Conservation (phyloP, 2,113 vertebrate genomes). For the Tor tambroides region DNA sequence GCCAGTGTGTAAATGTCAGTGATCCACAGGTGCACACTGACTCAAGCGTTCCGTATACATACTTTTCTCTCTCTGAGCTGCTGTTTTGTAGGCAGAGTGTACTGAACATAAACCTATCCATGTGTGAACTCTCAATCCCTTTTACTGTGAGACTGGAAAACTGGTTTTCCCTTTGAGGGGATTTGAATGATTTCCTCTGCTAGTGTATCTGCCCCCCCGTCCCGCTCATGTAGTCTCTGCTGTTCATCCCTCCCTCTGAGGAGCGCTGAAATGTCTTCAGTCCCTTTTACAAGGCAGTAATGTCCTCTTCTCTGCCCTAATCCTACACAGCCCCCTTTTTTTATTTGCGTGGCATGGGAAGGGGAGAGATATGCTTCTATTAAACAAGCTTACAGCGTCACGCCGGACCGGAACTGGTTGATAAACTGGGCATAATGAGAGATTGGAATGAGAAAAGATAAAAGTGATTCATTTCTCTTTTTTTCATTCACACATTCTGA, state of each 20-base stretch:
- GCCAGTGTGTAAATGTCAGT: conserved; percentile 22
- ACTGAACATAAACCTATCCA: conserved; percentile 50
- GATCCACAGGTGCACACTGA: conserved; percentile 23
- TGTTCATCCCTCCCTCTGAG: conserved; percentile 34
- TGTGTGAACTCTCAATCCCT: conserved; percentile 57
- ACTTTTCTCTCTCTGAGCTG: conserved; percentile 15
- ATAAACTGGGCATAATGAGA: conserved; percentile 20
- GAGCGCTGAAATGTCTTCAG: conserved; percentile 38
- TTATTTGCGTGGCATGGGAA: neutral
- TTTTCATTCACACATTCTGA: neutral
- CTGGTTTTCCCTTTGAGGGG: conserved; percentile 46
- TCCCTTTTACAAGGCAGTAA: conserved; percentile 39
- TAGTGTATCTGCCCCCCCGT: neutral
- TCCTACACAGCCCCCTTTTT: conserved; percentile 27
- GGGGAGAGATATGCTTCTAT: conserved; percentile 1
- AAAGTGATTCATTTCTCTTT: conserved; percentile 17
- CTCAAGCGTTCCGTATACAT: conserved; percentile 6
- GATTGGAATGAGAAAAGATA: conserved; percentile 21
- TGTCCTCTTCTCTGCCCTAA: conserved; percentile 31
- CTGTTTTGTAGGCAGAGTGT: conserved; percentile 35
- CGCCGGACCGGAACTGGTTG: neutral
- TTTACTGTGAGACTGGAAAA: conserved; percentile 47
- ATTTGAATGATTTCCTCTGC: conserved; percentile 44
- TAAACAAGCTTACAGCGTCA: neutral
- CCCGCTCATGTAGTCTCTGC: neutral